Base-by-base conservation (phyloP, 1,140 invertebrate genomes). In the Aradophagus sp. region DNA sequence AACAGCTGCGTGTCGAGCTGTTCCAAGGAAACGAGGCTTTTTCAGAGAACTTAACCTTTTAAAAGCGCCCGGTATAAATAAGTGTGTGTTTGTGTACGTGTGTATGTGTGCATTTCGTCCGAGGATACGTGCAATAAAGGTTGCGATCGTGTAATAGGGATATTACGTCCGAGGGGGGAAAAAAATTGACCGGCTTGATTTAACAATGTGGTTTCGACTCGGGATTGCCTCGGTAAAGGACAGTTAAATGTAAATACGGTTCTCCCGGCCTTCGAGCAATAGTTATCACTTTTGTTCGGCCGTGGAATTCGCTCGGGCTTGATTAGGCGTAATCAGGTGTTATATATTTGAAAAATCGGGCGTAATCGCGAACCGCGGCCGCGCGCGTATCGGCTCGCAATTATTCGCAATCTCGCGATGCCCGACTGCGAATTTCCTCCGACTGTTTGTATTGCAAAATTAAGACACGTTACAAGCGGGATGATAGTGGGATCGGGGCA, bases 1-100 rank as follows among this genome's bases (percentile, higher is more conserved):
- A 61, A 17, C 31, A 8, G 13, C 52, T 56, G 31, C 39, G 39
- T 44, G 53, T 15, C 11, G 45, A 41, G n/a, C 12, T 23, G 20
- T 23, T 47, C 16, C 23, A 47, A 27, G 42, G 20, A 56, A 45
- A 38, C 14, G 20, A 29, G 19, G 10, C 55, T 47, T 58, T 58
- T 58, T 58, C 50, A 61, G 45, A 26, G 58, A 47, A 45, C 31
- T 48, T 53, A 63, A 63, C 59, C 59, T 63, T 62, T 63, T 20
- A 11, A 39, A 53, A 29, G 38, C 27, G 16, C 8, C 19, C 39
- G 41, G 8, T 23, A n/a, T n/a, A n/a, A n/a, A n/a, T n/a, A n/a
- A n/a, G n/a, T n/a, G n/a, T n/a, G n/a, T n/a, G n/a, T n/a, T n/a
- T n/a, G n/a, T n/a, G n/a, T n/a, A n/a, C n/a, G n/a, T n/a, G n/a